A percentile compares a stretch with the other conserved stretches of the same genome.
Evolutionary conservation across 2,888 invertebrate genomes (phyloP).

Genomic region (Tricholauxania praeusta): DNA sequence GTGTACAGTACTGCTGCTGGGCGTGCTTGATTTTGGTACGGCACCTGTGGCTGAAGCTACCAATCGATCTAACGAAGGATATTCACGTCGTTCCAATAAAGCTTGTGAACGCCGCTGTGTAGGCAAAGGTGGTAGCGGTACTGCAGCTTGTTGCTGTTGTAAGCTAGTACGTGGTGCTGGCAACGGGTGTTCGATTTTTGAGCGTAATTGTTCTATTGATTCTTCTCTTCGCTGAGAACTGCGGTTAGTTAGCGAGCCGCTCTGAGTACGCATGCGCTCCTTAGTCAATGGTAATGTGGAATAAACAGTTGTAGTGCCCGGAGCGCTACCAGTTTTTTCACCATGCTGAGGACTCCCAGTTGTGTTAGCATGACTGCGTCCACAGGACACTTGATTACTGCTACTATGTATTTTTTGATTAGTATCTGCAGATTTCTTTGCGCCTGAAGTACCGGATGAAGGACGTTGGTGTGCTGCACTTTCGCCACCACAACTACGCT

Average conservation of each 20-base stretch:
- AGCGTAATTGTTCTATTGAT: neutral
- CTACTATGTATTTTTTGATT: slow-evolving; percentile 20
- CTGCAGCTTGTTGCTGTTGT: slow-evolving; percentile 45
- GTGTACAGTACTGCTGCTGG: too few species aligned
- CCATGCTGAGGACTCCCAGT: slow-evolving; percentile 50
- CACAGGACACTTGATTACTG: slow-evolving; percentile 5
- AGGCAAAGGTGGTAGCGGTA: slow-evolving; percentile 42
- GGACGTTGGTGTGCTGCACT: slow-evolving; percentile 35
- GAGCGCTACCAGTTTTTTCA: slow-evolving; percentile 34
- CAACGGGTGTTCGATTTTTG: slow-evolving; percentile 50
- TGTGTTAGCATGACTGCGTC: slow-evolving; percentile 41
- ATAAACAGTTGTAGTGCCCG: slow-evolving; percentile 44
- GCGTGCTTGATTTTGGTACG: slow-evolving; percentile 63
- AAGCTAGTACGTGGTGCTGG: slow-evolving; percentile 61
- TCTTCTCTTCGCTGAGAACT: slow-evolving; percentile 17
- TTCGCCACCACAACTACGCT: slow-evolving; percentile 55
- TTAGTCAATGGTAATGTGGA: slow-evolving; percentile 61
- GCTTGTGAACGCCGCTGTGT: slow-evolving; percentile 41
- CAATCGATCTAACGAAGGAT: slow-evolving; percentile 62
- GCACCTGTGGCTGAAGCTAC: slow-evolving; percentile 63
- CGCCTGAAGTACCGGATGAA: slow-evolving; percentile 34
- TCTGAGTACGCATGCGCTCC: slow-evolving; percentile 51
- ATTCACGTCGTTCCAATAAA: slow-evolving; percentile 51
- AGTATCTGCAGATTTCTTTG: slow-evolving; percentile 12
- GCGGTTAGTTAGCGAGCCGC: slow-evolving; percentile 15